Percentiles rank a stretch among this genome's conserved stretches.
Conservation (phyloP, 2,113 vertebrate genomes). For the Syngnathus scovelli region DNA sequence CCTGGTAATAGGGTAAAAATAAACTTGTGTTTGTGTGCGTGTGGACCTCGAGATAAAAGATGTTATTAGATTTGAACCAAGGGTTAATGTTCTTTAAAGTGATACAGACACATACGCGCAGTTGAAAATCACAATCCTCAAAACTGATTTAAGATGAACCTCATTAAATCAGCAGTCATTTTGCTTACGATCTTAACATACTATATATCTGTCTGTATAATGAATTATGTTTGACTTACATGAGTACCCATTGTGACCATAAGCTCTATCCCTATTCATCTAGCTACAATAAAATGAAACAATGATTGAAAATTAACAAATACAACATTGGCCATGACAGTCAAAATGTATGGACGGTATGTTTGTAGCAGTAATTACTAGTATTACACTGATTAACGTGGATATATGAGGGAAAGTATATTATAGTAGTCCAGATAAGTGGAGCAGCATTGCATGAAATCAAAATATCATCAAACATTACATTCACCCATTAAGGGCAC, state of each 20-base stretch:
- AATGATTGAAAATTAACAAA: background rate
- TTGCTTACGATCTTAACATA: background rate
- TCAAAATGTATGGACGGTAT: too few relatives aligned
- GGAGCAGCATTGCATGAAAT: background rate
- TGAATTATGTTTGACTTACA: constrained; percentile 5
- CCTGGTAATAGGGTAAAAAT: too few relatives aligned
- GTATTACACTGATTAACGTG: background rate
- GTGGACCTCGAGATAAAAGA: background rate
- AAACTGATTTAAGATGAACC: constrained; percentile 12
- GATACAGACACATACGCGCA: constrained; percentile 24
- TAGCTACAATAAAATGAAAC: background rate
- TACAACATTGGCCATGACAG: background rate
- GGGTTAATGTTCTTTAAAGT: constrained; percentile 10
- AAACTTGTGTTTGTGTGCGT: too few relatives aligned
- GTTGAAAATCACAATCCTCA: background rate
- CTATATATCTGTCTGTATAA: background rate
- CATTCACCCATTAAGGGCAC: constrained; percentile 59
- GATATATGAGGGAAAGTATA: background rate
- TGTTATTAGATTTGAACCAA: background rate
- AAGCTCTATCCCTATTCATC: constrained; percentile 1
- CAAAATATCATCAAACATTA: constrained; percentile 17
- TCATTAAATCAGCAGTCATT: constrained; percentile 37
- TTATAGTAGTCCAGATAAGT: background rate
- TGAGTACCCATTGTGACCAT: constrained; percentile 3
- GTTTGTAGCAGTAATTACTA: background rate